These are phyloP conservation scores for Amiota minor DNA, from an alignment of 2,888 invertebrate genomes.

Conservation along the genomic window DNA sequence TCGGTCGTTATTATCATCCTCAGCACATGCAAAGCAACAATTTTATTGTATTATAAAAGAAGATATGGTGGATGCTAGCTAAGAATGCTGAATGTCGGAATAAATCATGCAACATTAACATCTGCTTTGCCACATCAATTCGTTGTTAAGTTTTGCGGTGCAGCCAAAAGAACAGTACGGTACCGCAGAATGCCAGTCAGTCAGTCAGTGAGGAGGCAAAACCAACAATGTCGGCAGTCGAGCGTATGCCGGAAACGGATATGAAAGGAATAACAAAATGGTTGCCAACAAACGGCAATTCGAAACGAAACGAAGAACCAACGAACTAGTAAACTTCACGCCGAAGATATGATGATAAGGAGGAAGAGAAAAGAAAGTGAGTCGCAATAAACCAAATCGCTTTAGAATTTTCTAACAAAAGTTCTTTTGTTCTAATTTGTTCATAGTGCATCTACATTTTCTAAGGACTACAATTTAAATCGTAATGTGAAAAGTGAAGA, in stretches of 20 bases:
- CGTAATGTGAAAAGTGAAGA: no score
- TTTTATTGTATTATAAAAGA: slow-evolving; percentile 13
- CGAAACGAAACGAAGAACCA: background rate
- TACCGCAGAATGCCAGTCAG: background rate
- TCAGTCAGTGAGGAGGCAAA: background rate
- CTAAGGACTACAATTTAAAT: no score
- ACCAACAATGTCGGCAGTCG: slow-evolving; percentile 22
- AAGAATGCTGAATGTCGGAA: slow-evolving; percentile 30
- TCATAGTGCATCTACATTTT: no score
- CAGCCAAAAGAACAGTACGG: slow-evolving; percentile 1
- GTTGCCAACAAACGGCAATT: background rate
- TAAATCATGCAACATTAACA: slow-evolving; percentile 71
- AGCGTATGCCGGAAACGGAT: slow-evolving; percentile 30
- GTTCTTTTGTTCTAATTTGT: slow-evolving; percentile 10
- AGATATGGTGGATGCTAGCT: background rate
- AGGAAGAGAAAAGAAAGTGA: background rate
- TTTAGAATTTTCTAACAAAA: slow-evolving; percentile 48
- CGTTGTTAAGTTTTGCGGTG: slow-evolving; percentile 57
- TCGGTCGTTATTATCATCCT: background rate
- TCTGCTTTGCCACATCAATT: slow-evolving; percentile 69
- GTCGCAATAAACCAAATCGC: slow-evolving; percentile 58
- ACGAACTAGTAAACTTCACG: background rate
- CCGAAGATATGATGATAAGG: background rate
- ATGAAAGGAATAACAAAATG: slow-evolving; percentile 27
- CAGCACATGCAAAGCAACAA: background rate